Percentiles rank a stretch among this genome's conserved stretches.
Evolutionary conservation across 2,888 invertebrate genomes (phyloP).

Genomic region (Mylabris sibirica): DNA sequence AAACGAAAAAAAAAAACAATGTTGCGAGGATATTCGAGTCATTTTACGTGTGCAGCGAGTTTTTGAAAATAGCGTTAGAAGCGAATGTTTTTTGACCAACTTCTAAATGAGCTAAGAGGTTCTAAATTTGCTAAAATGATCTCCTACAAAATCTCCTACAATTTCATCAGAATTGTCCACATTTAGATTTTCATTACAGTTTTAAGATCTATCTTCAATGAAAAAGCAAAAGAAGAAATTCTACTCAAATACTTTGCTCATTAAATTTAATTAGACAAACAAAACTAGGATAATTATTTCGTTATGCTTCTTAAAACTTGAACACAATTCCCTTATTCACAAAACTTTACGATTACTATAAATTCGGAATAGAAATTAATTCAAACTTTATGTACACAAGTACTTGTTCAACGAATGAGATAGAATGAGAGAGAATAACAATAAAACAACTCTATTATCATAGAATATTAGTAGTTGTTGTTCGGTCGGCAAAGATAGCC

Average conservation of each 20-base stretch:
- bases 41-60: too few relatives aligned
- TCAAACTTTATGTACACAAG: not conserved
- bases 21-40: too few relatives aligned
- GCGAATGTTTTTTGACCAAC: too few relatives aligned
- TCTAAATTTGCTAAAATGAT: too few relatives aligned
- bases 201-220: not conserved
- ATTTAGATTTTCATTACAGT: too few relatives aligned
- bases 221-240: too few relatives aligned
- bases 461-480: not conserved
- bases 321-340: not conserved
- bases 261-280: constrained; percentile 1
- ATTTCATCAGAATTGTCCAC: too few relatives aligned
- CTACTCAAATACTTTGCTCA: not conserved
- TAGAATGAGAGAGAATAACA: not conserved
- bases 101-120: too few relatives aligned
- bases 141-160: too few relatives aligned
- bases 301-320: not conserved
- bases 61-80: too few relatives aligned
- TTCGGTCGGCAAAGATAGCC: not conserved
- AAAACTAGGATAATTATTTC: not conserved
- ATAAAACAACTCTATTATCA: not conserved
- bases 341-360: not conserved
- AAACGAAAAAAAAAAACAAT: too few relatives aligned
- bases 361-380: not conserved
- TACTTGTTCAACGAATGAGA: not conserved